Evolutionary conservation across 2,888 invertebrate genomes (phyloP).

Genomic region (Altica lythri): DNA sequence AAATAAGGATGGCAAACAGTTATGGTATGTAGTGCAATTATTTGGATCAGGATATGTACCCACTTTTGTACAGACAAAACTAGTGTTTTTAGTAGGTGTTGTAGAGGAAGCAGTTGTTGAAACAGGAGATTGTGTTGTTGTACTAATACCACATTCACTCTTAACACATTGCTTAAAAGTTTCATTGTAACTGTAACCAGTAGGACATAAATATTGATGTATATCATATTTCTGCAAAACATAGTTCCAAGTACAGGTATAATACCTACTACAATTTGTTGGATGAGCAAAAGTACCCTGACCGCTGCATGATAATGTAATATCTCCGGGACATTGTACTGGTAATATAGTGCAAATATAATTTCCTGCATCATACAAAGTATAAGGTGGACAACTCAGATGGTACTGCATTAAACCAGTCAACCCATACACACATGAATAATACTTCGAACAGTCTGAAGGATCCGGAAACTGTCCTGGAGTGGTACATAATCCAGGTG

Average conservation of each 20-base stretch:
- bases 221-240: slow-evolving; percentile 59
- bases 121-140: not conserved
- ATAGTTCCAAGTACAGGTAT: slow-evolving; percentile 61
- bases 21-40: slow-evolving; percentile 45
- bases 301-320: slow-evolving; percentile 41
- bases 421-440: slow-evolving; percentile 45
- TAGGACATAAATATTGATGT: slow-evolving; percentile 59
- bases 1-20: slow-evolving; percentile 43
- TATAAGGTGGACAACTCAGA: slow-evolving; percentile 43
- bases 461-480: slow-evolving; percentile 48
- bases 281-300: slow-evolving; percentile 60
- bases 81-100: slow-evolving; percentile 5
- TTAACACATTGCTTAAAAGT: not conserved
- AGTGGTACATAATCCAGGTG: slow-evolving; percentile 31
- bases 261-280: slow-evolving; percentile 60
- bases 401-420: slow-evolving; percentile 39
- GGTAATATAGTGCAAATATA: slow-evolving; percentile 43
- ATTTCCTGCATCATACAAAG: slow-evolving; percentile 43
- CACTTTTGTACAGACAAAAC: slow-evolving; percentile 39
- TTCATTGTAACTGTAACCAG: slow-evolving; percentile 23
- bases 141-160: slow-evolving; percentile 4
- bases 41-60: slow-evolving; percentile 46
- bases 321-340: slow-evolving; percentile 48
- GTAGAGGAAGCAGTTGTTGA: slow-evolving; percentile 3
- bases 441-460: slow-evolving; percentile 44